Base-by-base conservation (phyloP, 2,113 vertebrate species). In the Agelaius phoeniceus region DNA sequence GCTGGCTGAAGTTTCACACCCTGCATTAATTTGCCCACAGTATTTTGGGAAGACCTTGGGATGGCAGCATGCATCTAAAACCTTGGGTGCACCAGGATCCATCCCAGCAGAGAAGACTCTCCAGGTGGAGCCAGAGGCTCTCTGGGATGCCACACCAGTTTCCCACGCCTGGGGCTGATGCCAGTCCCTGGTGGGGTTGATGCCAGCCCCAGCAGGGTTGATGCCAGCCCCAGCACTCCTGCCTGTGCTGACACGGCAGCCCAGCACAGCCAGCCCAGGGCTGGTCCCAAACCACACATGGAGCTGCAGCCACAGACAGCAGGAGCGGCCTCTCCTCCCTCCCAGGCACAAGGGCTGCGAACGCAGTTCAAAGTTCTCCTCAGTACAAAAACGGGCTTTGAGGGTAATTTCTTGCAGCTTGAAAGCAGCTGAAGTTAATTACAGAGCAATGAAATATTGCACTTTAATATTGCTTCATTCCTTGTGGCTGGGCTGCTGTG, bases 391-490 rank as follows among this genome's bases (percentile, higher is more conserved):
- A 83, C 3, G 1, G 37, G 49, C 84, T 94, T 39, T 19, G 58
- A 89, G 87, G 39, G 77, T 67, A 94, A 94, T 92, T 73, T 76
- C 67, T 52, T 92, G 51, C 93, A 84, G 76, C 88, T 97, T 63
- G 1, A 85, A 73, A 80, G 93, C 84, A 89, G 92, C 85, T 85
- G 81, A 79, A 90, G 85, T 83, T 96, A 89, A 86, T 96, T 95
- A 89, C 39, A 31, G 33, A 30, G 90, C 90, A 58, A 77, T 31
- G 67, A 89, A 91, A 68, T 11, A 91, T 75, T 62, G 15, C 43
- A 0, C 41, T 78, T 73, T 23, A 90, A 78, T 80, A 76, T 91
- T 75, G 58, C 72, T 73, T 65, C 59, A 48, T 52, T 92, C 49
- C 65, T 85, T 51, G 48, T 8, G 69, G 69, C 84, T 2, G 1